Base-by-base conservation (phyloP, 2,113 vertebrate species). In the Recurvirostra avosetta region DNA sequence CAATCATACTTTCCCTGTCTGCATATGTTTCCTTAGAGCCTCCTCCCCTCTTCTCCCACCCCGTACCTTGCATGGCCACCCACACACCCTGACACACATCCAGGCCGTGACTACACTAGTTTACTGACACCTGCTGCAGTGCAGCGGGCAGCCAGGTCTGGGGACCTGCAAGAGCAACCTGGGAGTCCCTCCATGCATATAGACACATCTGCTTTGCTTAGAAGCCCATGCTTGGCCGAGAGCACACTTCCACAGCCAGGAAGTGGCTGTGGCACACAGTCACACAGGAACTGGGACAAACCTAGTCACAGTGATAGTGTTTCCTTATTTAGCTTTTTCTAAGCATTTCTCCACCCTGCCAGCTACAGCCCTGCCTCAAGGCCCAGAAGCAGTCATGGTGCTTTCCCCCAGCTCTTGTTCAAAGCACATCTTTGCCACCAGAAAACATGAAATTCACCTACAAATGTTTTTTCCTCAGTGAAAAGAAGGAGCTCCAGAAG, bases 21-120 rank as follows among this genome's bases (percentile, higher is more conserved):
- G 36, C 21, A 21, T 0, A 2, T 4, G 4, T 15, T 56, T 79
- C 34, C 32, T 52, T 9, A 74, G 2, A 67, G 22, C 47, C 41
- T 22, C 3, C 13, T 76, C 11, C 10, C 19, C 16, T 45, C 50
- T 58, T 2, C 21, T 55, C 5, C 41, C 10, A 15, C 13, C n/a
- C 15, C 4, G 1, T 5, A 32, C 32, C 36, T 38, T 2, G 7
- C 30, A 55, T 5, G 11, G 72, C 34, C 38, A 63, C 17, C 15
- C 8, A 5, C 6, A 8, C 29, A 53, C 3, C 8, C 5, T 0
- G 0, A 36, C 1, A 3, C 20, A 15, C 34, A 49, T 1, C 1
- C 53, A 66, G 30, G 58, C 25, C 45, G 30, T 20, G n/a, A 45
- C 36, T 17, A 12, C 14, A 13, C 8, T 5, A 1, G 5, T 9